phyloP scores from a whole-genome alignment of 2,888 invertebrate genomes.

The Brachyptera risi region DNA sequence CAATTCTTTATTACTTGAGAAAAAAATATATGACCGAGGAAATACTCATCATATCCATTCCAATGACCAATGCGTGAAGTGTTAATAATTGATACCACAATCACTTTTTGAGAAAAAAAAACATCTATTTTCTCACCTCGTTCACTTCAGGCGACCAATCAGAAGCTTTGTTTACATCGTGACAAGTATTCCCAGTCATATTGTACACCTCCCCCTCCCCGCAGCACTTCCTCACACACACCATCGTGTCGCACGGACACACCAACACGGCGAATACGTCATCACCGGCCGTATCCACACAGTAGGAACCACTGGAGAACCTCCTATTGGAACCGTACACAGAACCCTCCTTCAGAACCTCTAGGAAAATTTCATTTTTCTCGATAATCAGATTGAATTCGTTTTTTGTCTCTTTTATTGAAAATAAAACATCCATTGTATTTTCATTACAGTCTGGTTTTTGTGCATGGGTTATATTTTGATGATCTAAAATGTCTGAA shows the following conservation, averaged over 20 bases:
- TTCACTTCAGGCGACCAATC: background rate
- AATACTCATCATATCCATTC: too few species aligned
- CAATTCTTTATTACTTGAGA: too few species aligned
- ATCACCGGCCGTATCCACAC: background rate
- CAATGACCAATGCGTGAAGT: too few species aligned
- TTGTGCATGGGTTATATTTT: background rate
- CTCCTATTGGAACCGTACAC: too few species aligned
- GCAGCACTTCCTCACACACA: slow-evolving; percentile 8
- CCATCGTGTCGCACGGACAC: background rate
- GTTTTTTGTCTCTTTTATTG: background rate
- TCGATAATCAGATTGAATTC: slow-evolving; percentile 1
- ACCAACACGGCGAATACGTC: background rate
- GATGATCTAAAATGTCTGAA: background rate
- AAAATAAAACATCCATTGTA: slow-evolving; percentile 10
- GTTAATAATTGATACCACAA: too few species aligned
- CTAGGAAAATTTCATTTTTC: background rate
- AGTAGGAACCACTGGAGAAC: background rate
- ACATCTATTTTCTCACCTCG: background rate
- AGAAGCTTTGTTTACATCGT: background rate
- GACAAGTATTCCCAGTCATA: background rate
- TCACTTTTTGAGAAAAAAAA: too few species aligned
- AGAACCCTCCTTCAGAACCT: background rate
- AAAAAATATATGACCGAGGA: too few species aligned
- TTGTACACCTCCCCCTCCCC: background rate
- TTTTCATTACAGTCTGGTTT: background rate